Conservation (phyloP, 2,888 invertebrate genomes). For the Brachylomia viminalis region DNA sequence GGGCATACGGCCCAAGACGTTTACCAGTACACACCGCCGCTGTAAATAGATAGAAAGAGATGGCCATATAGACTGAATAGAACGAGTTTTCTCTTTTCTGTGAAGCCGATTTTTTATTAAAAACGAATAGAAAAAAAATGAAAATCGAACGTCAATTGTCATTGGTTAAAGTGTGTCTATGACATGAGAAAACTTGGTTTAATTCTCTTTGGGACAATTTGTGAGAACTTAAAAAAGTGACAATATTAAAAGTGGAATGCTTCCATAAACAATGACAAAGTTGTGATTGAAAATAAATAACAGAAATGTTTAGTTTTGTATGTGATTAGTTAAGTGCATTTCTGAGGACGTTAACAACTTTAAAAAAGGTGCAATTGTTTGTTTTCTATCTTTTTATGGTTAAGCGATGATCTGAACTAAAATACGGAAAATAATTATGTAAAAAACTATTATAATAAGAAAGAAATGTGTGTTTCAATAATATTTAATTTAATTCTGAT, state of each 20-base stretch:
- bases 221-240: slow-evolving; percentile 19
- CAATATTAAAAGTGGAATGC: slow-evolving; percentile 12
- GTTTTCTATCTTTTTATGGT: slow-evolving; percentile 37
- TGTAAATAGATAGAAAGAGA: slow-evolving; percentile 35
- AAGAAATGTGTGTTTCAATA: slow-evolving; percentile 38
- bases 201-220: slow-evolving; percentile 8
- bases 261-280: slow-evolving; percentile 11
- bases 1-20: slow-evolving; percentile 72
- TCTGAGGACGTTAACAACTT: slow-evolving; percentile 12
- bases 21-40: slow-evolving; percentile 44
- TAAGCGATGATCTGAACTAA: slow-evolving; percentile 35
- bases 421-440: neutral
- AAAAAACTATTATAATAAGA: slow-evolving; percentile 15
- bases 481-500: slow-evolving; percentile 13
- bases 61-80: slow-evolving; percentile 3
- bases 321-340: slow-evolving; percentile 37
- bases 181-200: neutral
- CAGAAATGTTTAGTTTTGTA: slow-evolving; percentile 29
- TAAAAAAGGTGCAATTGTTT: slow-evolving; percentile 25
- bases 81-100: slow-evolving; percentile 22
- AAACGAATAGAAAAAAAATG: neutral
- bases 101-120: neutral
- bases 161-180: neutral
- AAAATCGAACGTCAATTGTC: neutral
- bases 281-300: slow-evolving; percentile 13